A percentile compares a stretch with the other conserved stretches of the same genome.
Conservation (phyloP, 2,797 vertebrate species). For the Diceros bicornis region DNA sequence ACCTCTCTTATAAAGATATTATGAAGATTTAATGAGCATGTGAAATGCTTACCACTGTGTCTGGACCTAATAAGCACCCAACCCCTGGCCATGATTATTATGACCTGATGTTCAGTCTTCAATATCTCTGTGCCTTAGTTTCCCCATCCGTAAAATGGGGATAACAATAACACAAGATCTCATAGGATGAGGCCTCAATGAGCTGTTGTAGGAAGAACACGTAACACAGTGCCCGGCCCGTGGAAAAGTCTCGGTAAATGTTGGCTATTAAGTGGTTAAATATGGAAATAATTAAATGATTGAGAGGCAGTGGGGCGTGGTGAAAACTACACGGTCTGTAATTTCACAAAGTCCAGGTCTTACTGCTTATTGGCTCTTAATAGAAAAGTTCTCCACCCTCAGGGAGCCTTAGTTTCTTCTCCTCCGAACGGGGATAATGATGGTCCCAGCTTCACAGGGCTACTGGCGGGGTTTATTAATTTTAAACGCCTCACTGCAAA, state of each 20-base stretch:
- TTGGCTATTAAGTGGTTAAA: background rate
- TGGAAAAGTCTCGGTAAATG: background rate
- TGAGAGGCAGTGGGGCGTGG: background rate
- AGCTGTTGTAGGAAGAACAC: background rate
- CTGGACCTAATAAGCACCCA: background rate
- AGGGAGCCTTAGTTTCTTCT: background rate
- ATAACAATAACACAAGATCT: background rate
- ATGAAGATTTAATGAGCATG: background rate
- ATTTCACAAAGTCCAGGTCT: background rate
- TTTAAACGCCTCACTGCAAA: background rate
- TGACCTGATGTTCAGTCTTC: background rate
- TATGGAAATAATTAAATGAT: background rate
- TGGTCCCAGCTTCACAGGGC: accelerated
- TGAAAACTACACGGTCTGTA: background rate
- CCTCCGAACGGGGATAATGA: background rate
- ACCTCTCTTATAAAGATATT: background rate
- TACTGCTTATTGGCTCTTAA: background rate
- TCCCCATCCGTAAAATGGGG: background rate
- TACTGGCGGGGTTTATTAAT: too few species aligned
- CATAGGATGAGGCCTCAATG: background rate
- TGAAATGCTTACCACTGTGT: background rate
- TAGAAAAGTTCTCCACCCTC: background rate
- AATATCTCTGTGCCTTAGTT: background rate
- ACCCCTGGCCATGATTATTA: background rate
- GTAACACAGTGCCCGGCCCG: too few species aligned